Percentiles rank a stretch among this genome's conserved stretches.
phyloP scores from a whole-genome alignment of 2,113 vertebrate species.

The Vanacampus margaritifer region DNA sequence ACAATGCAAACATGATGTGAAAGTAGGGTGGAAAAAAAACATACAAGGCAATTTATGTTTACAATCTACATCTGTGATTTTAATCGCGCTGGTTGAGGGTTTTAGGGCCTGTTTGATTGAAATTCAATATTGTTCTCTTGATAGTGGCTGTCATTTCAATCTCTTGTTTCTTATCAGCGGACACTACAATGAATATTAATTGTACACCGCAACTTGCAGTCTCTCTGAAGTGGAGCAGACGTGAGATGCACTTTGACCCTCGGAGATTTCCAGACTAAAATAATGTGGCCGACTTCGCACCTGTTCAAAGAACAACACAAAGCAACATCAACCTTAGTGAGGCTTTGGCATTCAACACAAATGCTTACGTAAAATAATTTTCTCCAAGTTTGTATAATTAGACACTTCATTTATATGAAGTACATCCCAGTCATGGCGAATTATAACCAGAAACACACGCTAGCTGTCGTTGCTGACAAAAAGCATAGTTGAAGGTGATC shows the following conservation, averaged over 20 bases:
- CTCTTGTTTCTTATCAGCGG: conserved; percentile 13
- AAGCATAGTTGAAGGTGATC: conserved; percentile 14
- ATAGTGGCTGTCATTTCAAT: conserved; percentile 33
- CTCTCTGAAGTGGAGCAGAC: not conserved
- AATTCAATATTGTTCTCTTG: conserved; percentile 27
- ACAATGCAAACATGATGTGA: not conserved
- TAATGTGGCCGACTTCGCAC: not conserved
- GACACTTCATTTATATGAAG: conserved; percentile 27
- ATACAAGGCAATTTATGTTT: not conserved
- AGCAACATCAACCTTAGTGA: not conserved
- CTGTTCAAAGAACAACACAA: conserved; percentile 12
- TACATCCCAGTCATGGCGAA: conserved; percentile 26
- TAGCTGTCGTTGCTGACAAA: not conserved
- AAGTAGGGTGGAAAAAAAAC: not conserved
- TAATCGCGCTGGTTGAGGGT: conserved; percentile 1
- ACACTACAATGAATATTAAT: conserved; percentile 10
- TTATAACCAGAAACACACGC: conserved; percentile 3
- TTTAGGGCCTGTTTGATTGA: conserved; percentile 25
- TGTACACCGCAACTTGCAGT: not conserved
- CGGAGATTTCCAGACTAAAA: conserved; percentile 1
- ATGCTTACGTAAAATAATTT: conserved; percentile 11
- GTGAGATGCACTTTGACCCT: not conserved
- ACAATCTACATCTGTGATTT: not conserved
- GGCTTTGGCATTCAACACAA: not conserved
- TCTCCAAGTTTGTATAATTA: not conserved